phyloP scores from a whole-genome alignment of 2,888 invertebrate genomes.

The Sarcophaga variegata region DNA sequence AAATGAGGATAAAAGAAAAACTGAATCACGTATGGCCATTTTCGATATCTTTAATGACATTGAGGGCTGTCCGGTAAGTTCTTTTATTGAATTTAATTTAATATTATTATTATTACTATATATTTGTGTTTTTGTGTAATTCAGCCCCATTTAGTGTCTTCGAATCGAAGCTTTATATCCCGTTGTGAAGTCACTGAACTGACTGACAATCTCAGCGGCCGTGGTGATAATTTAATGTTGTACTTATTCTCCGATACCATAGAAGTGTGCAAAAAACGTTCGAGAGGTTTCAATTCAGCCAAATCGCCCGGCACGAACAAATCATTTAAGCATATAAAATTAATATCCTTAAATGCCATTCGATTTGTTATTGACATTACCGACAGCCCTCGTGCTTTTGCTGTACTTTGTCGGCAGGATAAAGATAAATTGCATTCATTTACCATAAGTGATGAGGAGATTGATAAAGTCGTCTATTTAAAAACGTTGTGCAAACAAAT shows the following conservation, averaged over 20 bases:
- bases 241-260: constrained; percentile 97
- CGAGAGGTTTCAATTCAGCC: constrained; percentile 87
- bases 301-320: constrained; percentile 90
- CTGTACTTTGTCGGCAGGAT: constrained; percentile 92
- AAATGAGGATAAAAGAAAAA: constrained; percentile 98
- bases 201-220: constrained; percentile 91
- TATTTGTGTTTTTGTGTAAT: constrained; percentile 8
- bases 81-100: not conserved
- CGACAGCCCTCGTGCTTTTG: constrained; percentile 95
- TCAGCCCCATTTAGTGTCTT: constrained; percentile 94
- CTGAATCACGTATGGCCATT: constrained; percentile 97
- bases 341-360: constrained; percentile 94
- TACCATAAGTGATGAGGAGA: constrained; percentile 91
- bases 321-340: constrained; percentile 94
- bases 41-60: constrained; percentile 99
- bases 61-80: constrained; percentile 95
- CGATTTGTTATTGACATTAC: constrained; percentile 95
- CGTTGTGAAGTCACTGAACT: constrained; percentile 95
- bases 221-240: constrained; percentile 93
- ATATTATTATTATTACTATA: not conserved
- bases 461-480: constrained; percentile 91
- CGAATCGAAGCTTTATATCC: constrained; percentile 93
- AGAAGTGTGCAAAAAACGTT: constrained; percentile 94
- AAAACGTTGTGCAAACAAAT: constrained; percentile 93
- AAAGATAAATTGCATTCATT: constrained; percentile 95